Evolutionary conservation across 92 coral and sea anemone species (phyloP).

Genomic region (Paragorgia papillata): DNA sequence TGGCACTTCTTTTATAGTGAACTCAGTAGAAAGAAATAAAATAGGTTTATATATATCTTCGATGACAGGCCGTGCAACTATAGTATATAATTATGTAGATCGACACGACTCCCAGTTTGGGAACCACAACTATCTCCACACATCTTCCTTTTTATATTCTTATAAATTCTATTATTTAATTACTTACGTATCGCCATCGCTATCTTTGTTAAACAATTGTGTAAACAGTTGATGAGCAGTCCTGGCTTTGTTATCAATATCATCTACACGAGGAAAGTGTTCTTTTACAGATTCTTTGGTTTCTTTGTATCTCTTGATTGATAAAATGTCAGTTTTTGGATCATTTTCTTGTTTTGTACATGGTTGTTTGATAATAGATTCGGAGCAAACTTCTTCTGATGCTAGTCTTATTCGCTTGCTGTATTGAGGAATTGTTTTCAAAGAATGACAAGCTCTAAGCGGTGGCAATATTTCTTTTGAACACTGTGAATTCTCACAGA

Average conservation of each 20-base stretch:
- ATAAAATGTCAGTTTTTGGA: background rate
- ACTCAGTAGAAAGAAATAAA: too few species aligned
- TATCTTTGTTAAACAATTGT: slow-evolving; percentile 13
- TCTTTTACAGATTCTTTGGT: too few species aligned
- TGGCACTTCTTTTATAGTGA: too few species aligned
- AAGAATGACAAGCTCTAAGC: background rate
- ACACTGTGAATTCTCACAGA: background rate
- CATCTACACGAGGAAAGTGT: too few species aligned
- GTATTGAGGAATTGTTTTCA: background rate
- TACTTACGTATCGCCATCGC: slow-evolving; percentile 43
- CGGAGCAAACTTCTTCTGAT: background rate
- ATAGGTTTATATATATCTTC: too few species aligned
- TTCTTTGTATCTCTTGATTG: too few species aligned
- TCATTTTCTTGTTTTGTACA: background rate
- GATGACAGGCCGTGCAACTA: too few species aligned
- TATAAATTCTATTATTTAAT: background rate
- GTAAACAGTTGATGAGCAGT: background rate
- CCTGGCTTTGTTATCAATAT: background rate
- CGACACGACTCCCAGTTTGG: too few species aligned
- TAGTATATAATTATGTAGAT: too few species aligned
- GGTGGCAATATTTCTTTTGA: background rate
- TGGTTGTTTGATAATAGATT: background rate
- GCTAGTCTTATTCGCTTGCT: background rate
- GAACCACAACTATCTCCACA: too few species aligned
- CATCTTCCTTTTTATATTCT: background rate